Evolutionary conservation across 37 sponge, comb jelly and placozoan genomes (phyloP).

Genomic region (Eunapius fragilis): DNA sequence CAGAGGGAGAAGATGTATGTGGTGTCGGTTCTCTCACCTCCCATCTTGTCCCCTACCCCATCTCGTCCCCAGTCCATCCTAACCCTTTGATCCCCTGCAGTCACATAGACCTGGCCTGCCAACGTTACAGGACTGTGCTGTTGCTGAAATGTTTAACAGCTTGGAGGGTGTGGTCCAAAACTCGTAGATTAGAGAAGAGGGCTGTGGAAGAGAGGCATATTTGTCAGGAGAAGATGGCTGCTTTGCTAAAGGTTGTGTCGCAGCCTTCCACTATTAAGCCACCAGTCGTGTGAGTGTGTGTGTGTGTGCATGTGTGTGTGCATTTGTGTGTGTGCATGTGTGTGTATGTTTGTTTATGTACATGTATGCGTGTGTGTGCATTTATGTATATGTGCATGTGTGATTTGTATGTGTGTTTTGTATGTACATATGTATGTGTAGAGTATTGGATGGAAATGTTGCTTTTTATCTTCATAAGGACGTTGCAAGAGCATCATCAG

Average conservation of each 20-base stretch:
- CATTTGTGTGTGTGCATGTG: background rate
- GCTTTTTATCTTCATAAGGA: background rate
- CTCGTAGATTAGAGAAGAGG: background rate
- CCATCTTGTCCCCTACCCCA: background rate
- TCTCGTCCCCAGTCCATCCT: background rate
- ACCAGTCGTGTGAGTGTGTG: background rate
- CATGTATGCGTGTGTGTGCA: background rate
- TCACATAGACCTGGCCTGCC: background rate
- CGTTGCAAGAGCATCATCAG: background rate
- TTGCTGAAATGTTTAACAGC: background rate
- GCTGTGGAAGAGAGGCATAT: background rate
- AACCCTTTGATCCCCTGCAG: background rate
- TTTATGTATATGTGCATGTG: background rate
- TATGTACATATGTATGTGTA: background rate
- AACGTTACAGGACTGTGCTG: slow-evolving; percentile 5
- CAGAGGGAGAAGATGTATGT: slow-evolving; percentile 25
- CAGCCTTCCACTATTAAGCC: background rate
- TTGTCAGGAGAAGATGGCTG: slow-evolving; percentile 21
- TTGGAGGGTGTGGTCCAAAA: slow-evolving; percentile 4
- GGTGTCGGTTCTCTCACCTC: too few species aligned
- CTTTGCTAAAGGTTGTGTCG: slow-evolving; percentile 20
- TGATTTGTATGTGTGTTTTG: background rate
- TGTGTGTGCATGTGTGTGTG: background rate
- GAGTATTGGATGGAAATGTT: background rate
- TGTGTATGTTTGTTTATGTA: background rate